phyloP scores from a whole-genome alignment of 1,140 invertebrate species.

The Diuraphis noxia region DNA sequence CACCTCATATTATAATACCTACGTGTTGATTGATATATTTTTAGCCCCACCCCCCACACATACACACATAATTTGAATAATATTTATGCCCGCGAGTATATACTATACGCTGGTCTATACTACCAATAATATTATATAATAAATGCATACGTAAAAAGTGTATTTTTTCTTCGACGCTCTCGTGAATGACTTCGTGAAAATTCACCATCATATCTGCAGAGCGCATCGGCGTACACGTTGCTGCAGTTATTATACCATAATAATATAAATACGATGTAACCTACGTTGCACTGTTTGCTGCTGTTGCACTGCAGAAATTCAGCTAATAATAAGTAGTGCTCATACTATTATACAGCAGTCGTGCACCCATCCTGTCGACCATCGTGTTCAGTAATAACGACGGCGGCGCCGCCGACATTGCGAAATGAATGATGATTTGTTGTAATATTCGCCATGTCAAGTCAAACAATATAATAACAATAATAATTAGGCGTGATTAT shows the following conservation, averaged over 20 bases:
- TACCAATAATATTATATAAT: too few species aligned
- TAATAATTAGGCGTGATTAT: neutral
- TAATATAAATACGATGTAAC: neutral
- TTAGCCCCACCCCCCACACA: too few species aligned
- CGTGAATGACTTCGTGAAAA: neutral
- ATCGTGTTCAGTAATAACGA: neutral
- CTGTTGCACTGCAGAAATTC: neutral
- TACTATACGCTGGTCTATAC: too few species aligned
- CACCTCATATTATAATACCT: too few species aligned
- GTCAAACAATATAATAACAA: constrained; percentile 29
- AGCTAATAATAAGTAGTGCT: neutral
- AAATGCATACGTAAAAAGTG: too few species aligned
- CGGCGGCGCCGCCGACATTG: neutral
- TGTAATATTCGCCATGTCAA: neutral
- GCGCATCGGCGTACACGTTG: neutral
- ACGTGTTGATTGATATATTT: too few species aligned
- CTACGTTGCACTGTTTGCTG: too few species aligned
- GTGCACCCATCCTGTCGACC: neutral
- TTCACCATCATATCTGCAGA: neutral
- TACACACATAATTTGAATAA: too few species aligned
- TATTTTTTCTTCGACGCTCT: neutral
- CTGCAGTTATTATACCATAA: neutral
- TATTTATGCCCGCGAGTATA: too few species aligned
- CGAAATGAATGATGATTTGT: neutral
- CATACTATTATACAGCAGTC: neutral